Conservation (phyloP, 2,113 vertebrate species). For the Ellobius talpinus region DNA sequence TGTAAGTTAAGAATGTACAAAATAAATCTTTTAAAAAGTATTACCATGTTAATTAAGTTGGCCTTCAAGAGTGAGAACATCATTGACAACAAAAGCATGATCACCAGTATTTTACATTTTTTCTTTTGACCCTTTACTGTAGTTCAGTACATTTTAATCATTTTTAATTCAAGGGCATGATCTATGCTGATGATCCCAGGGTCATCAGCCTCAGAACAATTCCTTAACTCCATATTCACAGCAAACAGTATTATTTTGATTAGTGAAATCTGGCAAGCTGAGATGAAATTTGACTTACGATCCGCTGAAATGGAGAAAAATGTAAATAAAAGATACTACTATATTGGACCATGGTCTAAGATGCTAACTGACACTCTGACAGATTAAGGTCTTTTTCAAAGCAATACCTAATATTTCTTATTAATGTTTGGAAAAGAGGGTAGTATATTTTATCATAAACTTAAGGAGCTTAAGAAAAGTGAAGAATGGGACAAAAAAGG, state of each 20-base stretch:
- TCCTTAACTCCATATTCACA: background rate
- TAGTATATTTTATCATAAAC: background rate
- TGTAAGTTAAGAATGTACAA: background rate
- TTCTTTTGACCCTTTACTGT: background rate
- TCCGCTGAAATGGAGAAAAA: slow-evolving; percentile 30
- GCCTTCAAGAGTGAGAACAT: background rate
- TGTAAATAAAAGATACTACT: background rate
- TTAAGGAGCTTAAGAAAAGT: background rate
- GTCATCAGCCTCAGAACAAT: background rate
- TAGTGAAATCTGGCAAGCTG: background rate
- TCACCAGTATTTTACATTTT: slow-evolving; percentile 30
- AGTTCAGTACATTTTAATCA: background rate
- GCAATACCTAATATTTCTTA: background rate
- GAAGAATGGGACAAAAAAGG: background rate
- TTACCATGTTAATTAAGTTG: slow-evolving; percentile 17
- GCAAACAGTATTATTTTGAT: background rate
- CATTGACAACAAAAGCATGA: background rate
- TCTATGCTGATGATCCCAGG: background rate
- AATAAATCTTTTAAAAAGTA: background rate
- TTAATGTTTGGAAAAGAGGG: slow-evolving; percentile 3
- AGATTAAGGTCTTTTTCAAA: background rate
- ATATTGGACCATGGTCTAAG: background rate
- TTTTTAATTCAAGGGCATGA: background rate
- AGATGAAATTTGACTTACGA: background rate
- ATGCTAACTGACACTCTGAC: background rate